Evolutionary conservation across 2,113 vertebrate species (phyloP).

Genomic region (Cyprinodon variegatus): DNA sequence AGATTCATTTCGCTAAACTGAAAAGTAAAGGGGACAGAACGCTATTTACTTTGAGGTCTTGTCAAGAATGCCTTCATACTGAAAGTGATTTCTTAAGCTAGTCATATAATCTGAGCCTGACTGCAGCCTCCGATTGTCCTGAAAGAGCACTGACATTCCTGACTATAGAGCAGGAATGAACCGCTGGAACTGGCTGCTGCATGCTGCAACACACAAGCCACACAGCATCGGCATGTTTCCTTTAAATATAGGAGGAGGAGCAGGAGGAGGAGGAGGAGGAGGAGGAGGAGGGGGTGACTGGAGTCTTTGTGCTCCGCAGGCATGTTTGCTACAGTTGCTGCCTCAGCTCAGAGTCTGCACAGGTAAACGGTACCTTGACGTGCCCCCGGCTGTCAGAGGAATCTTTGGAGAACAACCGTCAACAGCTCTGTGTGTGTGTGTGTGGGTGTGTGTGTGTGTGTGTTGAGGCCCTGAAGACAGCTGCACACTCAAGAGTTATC

Average conservation of each 20-base stretch:
- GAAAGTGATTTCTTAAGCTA: not conserved
- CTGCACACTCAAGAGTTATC: slow-evolving; percentile 32
- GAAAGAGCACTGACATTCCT: not conserved
- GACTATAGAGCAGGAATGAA: not conserved
- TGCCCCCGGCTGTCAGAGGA: slow-evolving; percentile 50
- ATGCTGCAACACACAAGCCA: not conserved
- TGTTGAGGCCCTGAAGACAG: slow-evolving; percentile 49
- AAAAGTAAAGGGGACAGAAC: not conserved
- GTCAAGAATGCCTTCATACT: not conserved
- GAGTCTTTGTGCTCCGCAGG: slow-evolving; percentile 25
- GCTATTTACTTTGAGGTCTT: too few species aligned
- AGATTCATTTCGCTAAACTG: not conserved
- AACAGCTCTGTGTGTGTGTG: slow-evolving; percentile 44
- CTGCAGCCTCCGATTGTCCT: not conserved
- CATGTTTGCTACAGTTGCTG: slow-evolving; percentile 17
- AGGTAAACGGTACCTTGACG: slow-evolving; percentile 56
- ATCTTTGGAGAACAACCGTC: slow-evolving; percentile 47
- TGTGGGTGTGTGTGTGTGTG: slow-evolving; percentile 47
- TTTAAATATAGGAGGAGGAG: slow-evolving; percentile 26
- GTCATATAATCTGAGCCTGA: not conserved
- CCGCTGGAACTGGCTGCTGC: not conserved
- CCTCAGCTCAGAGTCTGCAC: slow-evolving; percentile 20
- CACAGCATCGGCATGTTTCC: slow-evolving; percentile 9
- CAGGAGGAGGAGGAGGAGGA: not conserved
- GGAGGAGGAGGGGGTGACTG: slow-evolving; percentile 6